Percentiles rank a stretch among this genome's conserved stretches.
phyloP scores from a whole-genome alignment of 2,888 invertebrate genomes.

The Teleiodes luculella region DNA sequence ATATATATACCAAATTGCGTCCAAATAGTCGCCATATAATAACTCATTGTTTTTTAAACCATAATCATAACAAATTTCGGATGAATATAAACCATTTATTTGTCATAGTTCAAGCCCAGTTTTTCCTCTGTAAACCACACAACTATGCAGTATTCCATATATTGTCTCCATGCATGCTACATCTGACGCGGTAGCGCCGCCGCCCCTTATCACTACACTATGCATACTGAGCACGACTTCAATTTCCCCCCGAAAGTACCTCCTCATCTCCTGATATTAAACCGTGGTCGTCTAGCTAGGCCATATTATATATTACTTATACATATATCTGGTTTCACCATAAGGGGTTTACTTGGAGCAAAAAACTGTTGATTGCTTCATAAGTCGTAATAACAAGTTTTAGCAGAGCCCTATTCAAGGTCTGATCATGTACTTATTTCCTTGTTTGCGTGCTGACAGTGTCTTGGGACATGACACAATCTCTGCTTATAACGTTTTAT shows the following conservation, averaged over 20 bases:
- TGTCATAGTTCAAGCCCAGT: too few species aligned
- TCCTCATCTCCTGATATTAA: constrained; percentile 34
- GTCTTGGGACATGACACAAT: constrained; percentile 3
- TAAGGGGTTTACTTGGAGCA: constrained; percentile 4
- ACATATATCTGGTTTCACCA: constrained; percentile 6
- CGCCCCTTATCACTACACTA: constrained; percentile 43
- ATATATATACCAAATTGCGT: too few species aligned
- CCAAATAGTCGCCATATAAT: too few species aligned
- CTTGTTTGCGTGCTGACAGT: constrained; percentile 3
- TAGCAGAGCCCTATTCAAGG: constrained; percentile 11
- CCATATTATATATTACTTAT: not conserved
- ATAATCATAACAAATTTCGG: too few species aligned
- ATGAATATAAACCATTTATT: too few species aligned
- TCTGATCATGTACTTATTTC: constrained; percentile 6
- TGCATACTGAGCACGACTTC: constrained; percentile 52
- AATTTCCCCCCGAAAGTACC: constrained; percentile 48
- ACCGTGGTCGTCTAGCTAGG: not conserved
- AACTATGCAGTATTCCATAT: constrained; percentile 43
- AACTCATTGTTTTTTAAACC: too few species aligned
- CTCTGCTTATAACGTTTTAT: not conserved
- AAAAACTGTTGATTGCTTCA: constrained; percentile 10
- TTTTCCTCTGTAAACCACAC: too few species aligned
- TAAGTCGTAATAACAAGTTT: constrained; percentile 8
- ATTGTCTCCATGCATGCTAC: constrained; percentile 59
- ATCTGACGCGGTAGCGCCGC: constrained; percentile 35